A percentile compares a stretch with the other conserved stretches of the same genome.
phyloP scores from a whole-genome alignment of 2,797 vertebrate species.

The Trachops cirrhosus region DNA sequence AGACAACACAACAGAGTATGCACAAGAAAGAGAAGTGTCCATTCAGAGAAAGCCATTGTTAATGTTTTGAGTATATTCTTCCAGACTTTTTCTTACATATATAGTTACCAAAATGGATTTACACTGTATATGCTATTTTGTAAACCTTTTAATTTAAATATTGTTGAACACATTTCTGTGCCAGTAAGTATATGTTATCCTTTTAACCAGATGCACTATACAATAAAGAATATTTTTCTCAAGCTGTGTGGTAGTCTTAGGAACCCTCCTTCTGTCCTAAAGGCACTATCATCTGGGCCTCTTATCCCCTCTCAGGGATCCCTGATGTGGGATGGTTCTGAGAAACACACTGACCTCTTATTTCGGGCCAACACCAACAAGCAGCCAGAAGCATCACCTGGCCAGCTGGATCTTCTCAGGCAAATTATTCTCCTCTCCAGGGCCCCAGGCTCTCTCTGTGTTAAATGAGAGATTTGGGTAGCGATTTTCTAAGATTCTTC shows the following conservation, averaged over 20 bases:
- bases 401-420: neutral
- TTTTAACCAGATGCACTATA: neutral
- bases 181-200: neutral
- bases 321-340: neutral
- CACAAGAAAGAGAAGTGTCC: neutral
- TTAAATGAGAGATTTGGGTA: neutral
- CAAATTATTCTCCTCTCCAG: neutral
- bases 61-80: neutral
- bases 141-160: neutral
- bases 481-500: neutral
- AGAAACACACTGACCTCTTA: neutral
- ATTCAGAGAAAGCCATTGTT: neutral
- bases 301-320: neutral
- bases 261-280: neutral
- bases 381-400: neutral
- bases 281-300: neutral
- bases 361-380: conserved; percentile 7
- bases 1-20: neutral
- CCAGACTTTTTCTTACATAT: neutral
- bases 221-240: neutral
- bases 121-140: neutral
- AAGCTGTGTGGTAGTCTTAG: neutral
- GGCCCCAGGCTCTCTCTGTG: neutral
- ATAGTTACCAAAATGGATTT: neutral
- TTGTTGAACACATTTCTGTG: neutral